Base-by-base conservation (phyloP, 2,113 vertebrate genomes). In the Vulpes lagopus region DNA sequence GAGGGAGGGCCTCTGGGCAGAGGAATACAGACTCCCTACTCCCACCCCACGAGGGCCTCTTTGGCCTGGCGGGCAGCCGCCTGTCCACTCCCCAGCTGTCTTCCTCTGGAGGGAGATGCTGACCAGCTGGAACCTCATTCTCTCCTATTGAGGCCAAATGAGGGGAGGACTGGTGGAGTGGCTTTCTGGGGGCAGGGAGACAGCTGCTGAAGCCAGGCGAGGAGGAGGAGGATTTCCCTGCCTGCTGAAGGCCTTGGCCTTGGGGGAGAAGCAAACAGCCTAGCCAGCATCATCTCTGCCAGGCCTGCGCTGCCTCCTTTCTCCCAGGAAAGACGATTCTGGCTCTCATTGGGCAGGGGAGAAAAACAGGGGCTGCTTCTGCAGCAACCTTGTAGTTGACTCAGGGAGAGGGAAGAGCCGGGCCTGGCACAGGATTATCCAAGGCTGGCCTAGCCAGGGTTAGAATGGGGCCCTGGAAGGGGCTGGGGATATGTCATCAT, bases 41-140 rank as follows among this genome's bases (percentile, higher is more conserved):
- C 97, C 91, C 81, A 92, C 81, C 78, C 94, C 30, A 83, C 3
- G n/a, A 89, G 92, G 90, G 97, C 97, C 97, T 97, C 94, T 96
- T 91, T 92, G 97, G 93, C 91, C 95, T 98, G 96, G 96, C 82
- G 1, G 95, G 88, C 91, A 94, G 96, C 79, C 5, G 78, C 89
- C 95, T 84, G 38, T 98, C 95, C 85, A 96, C 81, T 98, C 97
- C 91, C 97, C 98, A 98, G 94, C 97, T 98, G 98, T 98, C 97
- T 97, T 97, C 81, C 93, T 91, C 89, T 97, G 96, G 94, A 98
- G 97, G 95, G 88, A 98, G 97, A 98, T 1, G 67, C 95, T 98
- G 96, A 98, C 98, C 98, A 98, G 98, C 98, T 98, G 98, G 97
- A 98, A 91, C 95, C 83, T 97, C 73, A 82, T 93, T 96, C 76